phyloP scores from a whole-genome alignment of 2,888 invertebrate species.

The Synanthedon tipuliformis region DNA sequence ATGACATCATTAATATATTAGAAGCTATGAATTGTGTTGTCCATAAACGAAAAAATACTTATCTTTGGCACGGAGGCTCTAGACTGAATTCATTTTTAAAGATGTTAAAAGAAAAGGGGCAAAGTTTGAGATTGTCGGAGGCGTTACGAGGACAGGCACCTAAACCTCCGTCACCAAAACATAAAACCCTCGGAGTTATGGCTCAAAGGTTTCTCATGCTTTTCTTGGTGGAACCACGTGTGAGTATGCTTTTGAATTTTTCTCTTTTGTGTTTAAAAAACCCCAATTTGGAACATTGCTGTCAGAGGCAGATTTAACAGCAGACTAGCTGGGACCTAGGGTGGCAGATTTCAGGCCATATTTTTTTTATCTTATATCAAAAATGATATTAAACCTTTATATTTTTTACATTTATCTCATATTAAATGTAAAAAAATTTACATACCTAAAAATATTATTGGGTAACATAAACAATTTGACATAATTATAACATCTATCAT shows the following conservation, averaged over 20 bases:
- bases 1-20: conserved; percentile 79
- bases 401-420: no score
- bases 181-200: conserved; percentile 76
- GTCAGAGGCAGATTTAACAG: no score
- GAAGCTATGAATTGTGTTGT: conserved; percentile 79
- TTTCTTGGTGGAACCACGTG: conserved; percentile 74
- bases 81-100: conserved; percentile 70
- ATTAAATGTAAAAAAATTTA: no score
- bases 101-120: conserved; percentile 72
- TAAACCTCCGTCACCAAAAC: conserved; percentile 66
- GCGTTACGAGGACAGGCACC: conserved; percentile 61
- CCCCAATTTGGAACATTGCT: no score
- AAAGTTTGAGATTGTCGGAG: conserved; percentile 61
- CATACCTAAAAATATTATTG: no score
- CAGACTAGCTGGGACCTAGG: no score
- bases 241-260: conserved; percentile 33
- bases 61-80: conserved; percentile 77
- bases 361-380: no score
- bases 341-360: no score
- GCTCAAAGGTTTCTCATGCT: conserved; percentile 79
- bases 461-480: no score
- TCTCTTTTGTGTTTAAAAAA: no score
- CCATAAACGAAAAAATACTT: conserved; percentile 75
- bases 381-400: no score
- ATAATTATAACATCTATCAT: no score